Evolutionary conservation across 2,797 vertebrate genomes (phyloP).

Genomic region (Cephalopachus bancanus): DNA sequence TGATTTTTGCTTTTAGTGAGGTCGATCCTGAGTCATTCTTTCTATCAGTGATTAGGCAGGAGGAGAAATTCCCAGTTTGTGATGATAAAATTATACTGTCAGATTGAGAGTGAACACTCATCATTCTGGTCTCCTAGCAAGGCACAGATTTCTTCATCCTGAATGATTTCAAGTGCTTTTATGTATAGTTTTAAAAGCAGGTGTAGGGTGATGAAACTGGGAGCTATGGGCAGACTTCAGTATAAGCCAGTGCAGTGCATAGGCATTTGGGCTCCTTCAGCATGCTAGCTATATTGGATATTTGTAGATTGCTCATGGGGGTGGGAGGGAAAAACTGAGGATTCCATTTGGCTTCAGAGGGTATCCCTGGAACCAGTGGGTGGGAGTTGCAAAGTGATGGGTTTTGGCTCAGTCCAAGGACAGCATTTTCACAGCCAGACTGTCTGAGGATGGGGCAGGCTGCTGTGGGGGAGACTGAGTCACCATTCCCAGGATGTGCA

Average conservation of each 20-base stretch:
- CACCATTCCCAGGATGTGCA: too few relatives aligned
- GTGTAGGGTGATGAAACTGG: too few relatives aligned
- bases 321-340: neutral
- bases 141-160: neutral
- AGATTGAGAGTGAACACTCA: neutral
- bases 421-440: neutral
- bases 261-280: neutral
- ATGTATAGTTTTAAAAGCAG: neutral
- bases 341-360: neutral
- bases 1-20: slow-evolving; percentile 38
- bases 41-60: neutral
- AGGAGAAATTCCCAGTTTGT: slow-evolving; percentile 42
- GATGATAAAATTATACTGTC: slow-evolving; percentile 25
- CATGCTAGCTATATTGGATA: neutral
- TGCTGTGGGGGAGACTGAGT: neutral
- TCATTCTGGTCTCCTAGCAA: neutral
- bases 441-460: too few relatives aligned
- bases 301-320: neutral
- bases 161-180: neutral
- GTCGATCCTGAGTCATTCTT: neutral
- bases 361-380: neutral
- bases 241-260: neutral
- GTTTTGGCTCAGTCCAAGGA: neutral
- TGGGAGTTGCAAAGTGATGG: neutral
- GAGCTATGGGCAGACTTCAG: too few relatives aligned